Conservation (phyloP, 2,888 invertebrate genomes). For the Lepidocyrtinus sp. region DNA sequence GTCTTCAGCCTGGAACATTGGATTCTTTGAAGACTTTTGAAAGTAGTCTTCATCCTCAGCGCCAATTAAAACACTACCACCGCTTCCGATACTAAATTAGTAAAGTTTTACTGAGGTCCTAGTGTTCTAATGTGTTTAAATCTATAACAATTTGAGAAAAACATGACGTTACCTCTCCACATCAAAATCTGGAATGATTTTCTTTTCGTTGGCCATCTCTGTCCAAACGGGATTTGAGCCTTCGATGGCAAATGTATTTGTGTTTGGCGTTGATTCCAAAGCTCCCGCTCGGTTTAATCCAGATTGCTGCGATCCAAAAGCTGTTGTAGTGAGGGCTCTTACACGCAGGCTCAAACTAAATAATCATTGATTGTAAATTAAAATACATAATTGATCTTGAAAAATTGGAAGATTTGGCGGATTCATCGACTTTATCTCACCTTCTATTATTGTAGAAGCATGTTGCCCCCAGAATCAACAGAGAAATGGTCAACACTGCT, state of each 20-base stretch:
- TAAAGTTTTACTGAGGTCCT: no score
- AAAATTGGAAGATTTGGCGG: background rate
- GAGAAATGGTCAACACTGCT: conserved; percentile 40
- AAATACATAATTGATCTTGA: background rate
- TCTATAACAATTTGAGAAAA: background rate
- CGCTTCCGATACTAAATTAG: conserved; percentile 76
- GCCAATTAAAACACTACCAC: conserved; percentile 80
- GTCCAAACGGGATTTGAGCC: conserved; percentile 82
- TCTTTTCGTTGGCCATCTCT: conserved; percentile 72
- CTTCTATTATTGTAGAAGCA: conserved; percentile 63
- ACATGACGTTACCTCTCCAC: conserved; percentile 74
- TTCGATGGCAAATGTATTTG: conserved; percentile 81
- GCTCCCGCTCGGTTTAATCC: conserved; percentile 76
- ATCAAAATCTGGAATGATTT: conserved; percentile 75
- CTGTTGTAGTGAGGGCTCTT: conserved; percentile 78
- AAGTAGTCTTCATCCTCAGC: conserved; percentile 80
- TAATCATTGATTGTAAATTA: conserved; percentile 26
- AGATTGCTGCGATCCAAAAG: conserved; percentile 79
- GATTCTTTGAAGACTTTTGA: conserved; percentile 60
- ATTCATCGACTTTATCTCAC: no score
- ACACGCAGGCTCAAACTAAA: conserved; percentile 77
- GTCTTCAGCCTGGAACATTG: conserved; percentile 32
- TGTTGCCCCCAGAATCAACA: conserved; percentile 48
- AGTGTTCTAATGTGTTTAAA: no score
- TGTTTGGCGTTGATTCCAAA: conserved; percentile 76